Conservation (phyloP, 92 coral and sea anemone genomes). For the Parazoanthus atlanticus region DNA sequence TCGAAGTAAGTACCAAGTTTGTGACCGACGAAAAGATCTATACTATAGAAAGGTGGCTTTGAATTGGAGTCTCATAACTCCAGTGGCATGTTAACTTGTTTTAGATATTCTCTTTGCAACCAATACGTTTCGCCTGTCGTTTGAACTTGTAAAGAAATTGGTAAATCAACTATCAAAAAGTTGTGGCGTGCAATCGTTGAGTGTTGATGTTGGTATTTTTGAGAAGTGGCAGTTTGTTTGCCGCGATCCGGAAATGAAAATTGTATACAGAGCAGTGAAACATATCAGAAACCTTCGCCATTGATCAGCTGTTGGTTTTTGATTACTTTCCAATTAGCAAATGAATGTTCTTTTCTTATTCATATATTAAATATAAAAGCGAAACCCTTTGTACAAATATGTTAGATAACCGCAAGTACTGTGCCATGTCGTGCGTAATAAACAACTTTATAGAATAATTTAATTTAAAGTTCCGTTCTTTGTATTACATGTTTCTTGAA, state of each 20-base stretch:
- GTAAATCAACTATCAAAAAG: not conserved
- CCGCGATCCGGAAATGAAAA: conserved; percentile 22
- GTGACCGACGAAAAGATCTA: not conserved
- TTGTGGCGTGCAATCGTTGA: not conserved
- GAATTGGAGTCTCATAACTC: not conserved
- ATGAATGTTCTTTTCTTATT: conserved; percentile 3
- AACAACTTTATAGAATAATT: too few species aligned
- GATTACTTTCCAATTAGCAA: conserved; percentile 32
- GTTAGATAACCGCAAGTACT: not conserved
- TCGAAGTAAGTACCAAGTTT: conserved; percentile 48
- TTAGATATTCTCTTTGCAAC: not conserved
- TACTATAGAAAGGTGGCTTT: not conserved
- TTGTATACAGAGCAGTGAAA: not conserved
- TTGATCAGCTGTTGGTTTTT: conserved; percentile 17
- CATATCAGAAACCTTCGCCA: not conserved
- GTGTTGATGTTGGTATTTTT: not conserved
- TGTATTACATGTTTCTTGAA: not conserved
- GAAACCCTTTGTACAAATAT: not conserved
- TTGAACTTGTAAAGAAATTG: not conserved
- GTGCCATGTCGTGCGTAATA: not conserved
- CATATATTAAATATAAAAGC: not conserved
- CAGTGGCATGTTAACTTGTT: not conserved
- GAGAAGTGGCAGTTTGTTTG: conserved; percentile 3
- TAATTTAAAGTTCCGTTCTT: not conserved
- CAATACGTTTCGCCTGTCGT: not conserved